Base-by-base conservation (phyloP, 2,797 vertebrate genomes). In the Clangula hyemalis region DNA sequence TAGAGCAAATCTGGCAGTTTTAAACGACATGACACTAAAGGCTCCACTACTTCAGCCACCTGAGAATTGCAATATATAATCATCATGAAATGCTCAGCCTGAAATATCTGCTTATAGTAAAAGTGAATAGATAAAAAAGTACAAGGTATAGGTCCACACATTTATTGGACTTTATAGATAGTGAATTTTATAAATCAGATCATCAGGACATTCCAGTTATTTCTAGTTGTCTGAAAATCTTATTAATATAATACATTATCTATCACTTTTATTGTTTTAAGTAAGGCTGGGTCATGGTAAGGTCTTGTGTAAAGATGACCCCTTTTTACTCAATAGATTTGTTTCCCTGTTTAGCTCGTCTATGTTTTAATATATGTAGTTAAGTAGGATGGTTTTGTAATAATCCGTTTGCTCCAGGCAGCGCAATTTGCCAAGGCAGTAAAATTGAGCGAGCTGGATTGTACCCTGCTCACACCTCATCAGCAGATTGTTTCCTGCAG, bases 401-500 rank as follows among this genome's bases (percentile, higher is more conserved):
- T 66, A 90, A 95, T 41, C 14, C 0, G 1, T 56, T 87, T 45
- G 32, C 80, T 90, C 56, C 60, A 89, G 76, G 70, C 88, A 93
- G 34, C 64, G 51, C 34, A 43, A 72, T 64, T 93, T 86, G 68
- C 74, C 56, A 86, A 77, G 87, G 82, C 61, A 80, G 62, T 88
- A 81, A 92, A 90, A 95, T 19, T 18, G 73, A 88, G 39, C 1
- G 4, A 73, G 24, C 30, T 82, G 86, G 83, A 87, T 38, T 45
- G 49, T 2, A 49, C 43, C 49, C 36, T 49, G 56, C 60, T 96
- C 84, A 79, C 71, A 93, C 47, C 43, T 90, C 92, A 94, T 92
- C 88, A 96, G 71, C 27, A 85, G 36, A 74, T 45, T 89, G 68
- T 58, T 94, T 93, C 83, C 79, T 72, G 71, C 32, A 92, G 71